Evolutionary conservation across 2,797 vertebrate species (phyloP).

Genomic region (Eulemur coronatus): DNA sequence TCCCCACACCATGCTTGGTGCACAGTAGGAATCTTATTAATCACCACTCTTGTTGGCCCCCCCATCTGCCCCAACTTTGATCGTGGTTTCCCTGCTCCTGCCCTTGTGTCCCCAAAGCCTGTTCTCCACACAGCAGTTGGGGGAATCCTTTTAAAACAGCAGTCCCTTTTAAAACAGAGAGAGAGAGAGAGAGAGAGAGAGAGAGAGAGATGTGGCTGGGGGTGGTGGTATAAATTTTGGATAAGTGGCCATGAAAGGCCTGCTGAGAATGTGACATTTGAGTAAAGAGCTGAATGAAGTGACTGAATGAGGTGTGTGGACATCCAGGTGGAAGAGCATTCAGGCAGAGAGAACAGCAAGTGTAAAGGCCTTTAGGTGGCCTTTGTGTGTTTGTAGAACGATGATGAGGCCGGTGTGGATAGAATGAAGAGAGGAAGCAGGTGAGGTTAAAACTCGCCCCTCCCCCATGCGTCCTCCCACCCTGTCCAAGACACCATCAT

Average conservation of each 20-base stretch:
- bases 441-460: neutral
- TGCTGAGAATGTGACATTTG: neutral
- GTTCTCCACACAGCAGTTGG: neutral
- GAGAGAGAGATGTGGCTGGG: neutral
- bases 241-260: neutral
- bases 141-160: neutral
- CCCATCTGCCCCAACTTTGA: neutral
- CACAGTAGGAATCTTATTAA: neutral
- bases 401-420: neutral
- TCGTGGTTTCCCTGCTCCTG: neutral
- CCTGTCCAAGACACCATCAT: neutral
- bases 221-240: neutral
- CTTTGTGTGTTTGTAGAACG: neutral
- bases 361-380: neutral
- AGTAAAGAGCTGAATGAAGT: neutral
- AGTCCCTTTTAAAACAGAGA: too few relatives aligned
- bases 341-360: neutral
- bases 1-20: neutral
- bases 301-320: neutral
- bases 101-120: neutral
- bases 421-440: neutral
- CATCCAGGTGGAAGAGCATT: neutral
- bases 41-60: neutral
- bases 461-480: fast-evolving
- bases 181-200: neutral